Conservation (phyloP, 1,140 invertebrate species). For the Steinernema khuongi region DNA sequence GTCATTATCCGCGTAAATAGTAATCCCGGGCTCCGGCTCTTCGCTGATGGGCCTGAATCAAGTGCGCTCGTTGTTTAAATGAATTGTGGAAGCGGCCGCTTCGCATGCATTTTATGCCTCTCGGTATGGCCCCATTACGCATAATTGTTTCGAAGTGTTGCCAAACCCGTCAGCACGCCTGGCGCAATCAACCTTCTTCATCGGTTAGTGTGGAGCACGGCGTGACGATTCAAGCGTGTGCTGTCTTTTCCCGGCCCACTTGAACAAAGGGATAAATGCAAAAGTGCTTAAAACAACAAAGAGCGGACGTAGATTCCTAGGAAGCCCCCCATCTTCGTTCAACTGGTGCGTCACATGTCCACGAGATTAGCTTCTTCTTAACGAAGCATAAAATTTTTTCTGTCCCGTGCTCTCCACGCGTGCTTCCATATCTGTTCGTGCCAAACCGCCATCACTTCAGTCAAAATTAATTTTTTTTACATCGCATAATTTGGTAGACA, state of each 20-base stretch:
- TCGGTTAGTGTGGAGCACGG: background rate
- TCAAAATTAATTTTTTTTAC: slow-evolving; percentile 12
- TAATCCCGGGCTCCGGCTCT: background rate
- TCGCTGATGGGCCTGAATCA: background rate
- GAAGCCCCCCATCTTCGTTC: background rate
- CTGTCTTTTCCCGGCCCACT: background rate
- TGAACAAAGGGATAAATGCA: background rate
- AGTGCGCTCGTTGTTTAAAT: background rate
- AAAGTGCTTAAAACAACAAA: background rate
- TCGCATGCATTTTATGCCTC: slow-evolving; percentile 7
- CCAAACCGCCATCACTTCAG: background rate
- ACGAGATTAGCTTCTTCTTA: background rate
- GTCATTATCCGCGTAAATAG: background rate
- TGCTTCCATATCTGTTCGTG: too few species aligned
- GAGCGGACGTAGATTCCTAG: background rate
- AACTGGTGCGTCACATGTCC: background rate
- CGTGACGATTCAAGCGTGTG: slow-evolving; percentile 3
- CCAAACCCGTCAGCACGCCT: background rate
- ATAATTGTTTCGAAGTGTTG: slow-evolving; percentile 13
- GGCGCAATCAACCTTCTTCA: slow-evolving; percentile 8
- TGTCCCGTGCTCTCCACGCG: background rate
- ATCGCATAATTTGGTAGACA: background rate
- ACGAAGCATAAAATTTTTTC: too few species aligned
- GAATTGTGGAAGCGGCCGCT: background rate
- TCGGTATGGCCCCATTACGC: slow-evolving; percentile 10